Base-by-base conservation (phyloP, 2,113 vertebrate species). In the Cettia cetti region DNA sequence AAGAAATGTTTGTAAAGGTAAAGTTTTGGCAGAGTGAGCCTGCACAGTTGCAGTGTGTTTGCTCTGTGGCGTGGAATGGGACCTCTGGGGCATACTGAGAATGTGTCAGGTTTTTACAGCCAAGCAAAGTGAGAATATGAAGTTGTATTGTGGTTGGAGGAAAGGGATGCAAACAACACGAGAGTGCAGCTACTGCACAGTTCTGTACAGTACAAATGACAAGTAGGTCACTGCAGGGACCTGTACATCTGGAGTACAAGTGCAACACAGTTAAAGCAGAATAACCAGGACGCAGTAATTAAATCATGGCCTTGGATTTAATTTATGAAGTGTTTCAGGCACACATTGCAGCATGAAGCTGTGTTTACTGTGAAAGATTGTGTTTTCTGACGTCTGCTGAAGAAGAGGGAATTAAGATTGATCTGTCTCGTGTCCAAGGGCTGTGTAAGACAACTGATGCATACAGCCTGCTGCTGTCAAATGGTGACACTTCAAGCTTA, bases 321-420 rank as follows among this genome's bases (percentile, higher is more conserved):
- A 97, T 97, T 97, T 95, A 91, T 95, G 82, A 93, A 95, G 93
- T 95, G 94, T 96, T 94, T 75, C 80, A 94, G 92, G 75, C 96
- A 94, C 88, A 90, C 57, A 33, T 84, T 91, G 66, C 77, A 92
- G 93, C 70, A 90, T 54, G 71, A 82, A 94, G 52, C 89, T 86
- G 85, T 95, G 94, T 96, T 94, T 95, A 78, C 94, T 95, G 93
- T 93, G 90, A 94, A 87, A 82, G 72, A 78, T 82, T 79, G 42
- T 92, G 50, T 95, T 94, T 92, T 89, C 91, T 96, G 95, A 95
- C 1, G 4, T 92, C 86, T 87, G 76, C 65, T 82, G 74, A 93
- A 85, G 83, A 88, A 84, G 61, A 78, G 84, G 54, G 82, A 86
- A 78, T 96, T 78, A 87, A 95, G 93, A 96, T 94, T 89, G 89